These are phyloP conservation scores for Pelecanoides urinatrix DNA, from an alignment of 2,113 vertebrate species.

Conservation along the genomic window DNA sequence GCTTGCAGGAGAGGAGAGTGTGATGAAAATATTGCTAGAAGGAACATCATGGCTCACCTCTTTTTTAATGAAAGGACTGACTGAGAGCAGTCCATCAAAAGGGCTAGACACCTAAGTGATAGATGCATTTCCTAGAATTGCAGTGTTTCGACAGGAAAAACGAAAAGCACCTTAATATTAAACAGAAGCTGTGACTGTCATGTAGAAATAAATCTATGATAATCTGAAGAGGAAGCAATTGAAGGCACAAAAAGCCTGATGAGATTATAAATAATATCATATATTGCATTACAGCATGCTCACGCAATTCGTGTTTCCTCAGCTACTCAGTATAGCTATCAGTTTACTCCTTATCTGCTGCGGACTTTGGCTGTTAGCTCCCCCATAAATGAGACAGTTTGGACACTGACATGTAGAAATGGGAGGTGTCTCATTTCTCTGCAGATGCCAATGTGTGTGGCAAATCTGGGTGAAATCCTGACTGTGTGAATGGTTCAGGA, in stretches of 20 bases:
- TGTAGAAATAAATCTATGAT: background rate
- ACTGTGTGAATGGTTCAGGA: background rate
- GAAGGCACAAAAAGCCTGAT: background rate
- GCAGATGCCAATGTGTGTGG: background rate
- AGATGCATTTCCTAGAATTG: background rate
- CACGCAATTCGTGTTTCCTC: background rate
- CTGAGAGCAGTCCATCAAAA: background rate
- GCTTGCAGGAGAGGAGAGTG: background rate
- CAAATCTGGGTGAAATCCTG: conserved; percentile 1
- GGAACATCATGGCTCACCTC: background rate
- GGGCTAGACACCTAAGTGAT: background rate
- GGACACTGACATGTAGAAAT: background rate
- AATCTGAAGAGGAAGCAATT: conserved; percentile 9
- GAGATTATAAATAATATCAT: conserved; percentile 2
- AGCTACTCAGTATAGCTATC: background rate
- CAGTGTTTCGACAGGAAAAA: background rate
- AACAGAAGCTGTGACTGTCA: background rate
- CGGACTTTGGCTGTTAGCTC: background rate
- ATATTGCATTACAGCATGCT: background rate
- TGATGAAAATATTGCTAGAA: background rate
- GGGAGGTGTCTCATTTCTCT: background rate
- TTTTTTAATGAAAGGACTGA: background rate
- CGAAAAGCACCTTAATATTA: background rate
- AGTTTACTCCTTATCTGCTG: background rate
- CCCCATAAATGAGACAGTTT: background rate